Conservation (phyloP, 2,113 vertebrate species). For the Passer montanus region DNA sequence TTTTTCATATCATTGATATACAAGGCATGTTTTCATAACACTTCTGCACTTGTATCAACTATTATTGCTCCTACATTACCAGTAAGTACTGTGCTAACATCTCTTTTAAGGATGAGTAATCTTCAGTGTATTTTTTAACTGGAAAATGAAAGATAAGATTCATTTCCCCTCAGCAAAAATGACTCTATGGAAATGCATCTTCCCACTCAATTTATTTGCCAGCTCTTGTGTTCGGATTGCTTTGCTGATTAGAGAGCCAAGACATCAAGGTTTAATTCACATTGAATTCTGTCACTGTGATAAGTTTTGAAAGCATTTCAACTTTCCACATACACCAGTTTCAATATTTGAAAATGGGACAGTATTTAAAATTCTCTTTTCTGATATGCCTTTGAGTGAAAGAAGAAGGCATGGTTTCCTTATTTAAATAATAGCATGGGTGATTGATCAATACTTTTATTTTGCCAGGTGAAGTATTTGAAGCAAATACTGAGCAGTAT, state of each 20-base stretch:
- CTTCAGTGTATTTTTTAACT: background rate
- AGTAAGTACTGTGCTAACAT: background rate
- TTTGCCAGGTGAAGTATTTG: background rate
- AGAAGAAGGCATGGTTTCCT: background rate
- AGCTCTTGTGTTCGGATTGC: background rate
- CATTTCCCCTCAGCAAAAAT: background rate
- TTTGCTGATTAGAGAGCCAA: background rate
- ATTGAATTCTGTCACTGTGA: background rate
- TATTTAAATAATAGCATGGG: background rate
- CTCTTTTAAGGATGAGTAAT: background rate
- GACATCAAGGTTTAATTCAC: background rate
- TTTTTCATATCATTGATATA: background rate
- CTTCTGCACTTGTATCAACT: background rate
- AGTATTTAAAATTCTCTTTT: background rate
- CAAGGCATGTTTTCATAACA: background rate
- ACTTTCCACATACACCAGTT: background rate
- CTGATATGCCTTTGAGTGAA: background rate
- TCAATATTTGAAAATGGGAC: background rate
- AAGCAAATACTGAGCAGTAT: background rate
- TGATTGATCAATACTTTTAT: background rate
- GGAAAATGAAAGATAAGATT: constrained; percentile 12
- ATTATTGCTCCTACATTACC: background rate
- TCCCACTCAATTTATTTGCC: background rate
- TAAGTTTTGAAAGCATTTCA: background rate
- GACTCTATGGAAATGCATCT: background rate